These are phyloP conservation scores for Silurus aristotelis DNA, from an alignment of 2,797 vertebrate genomes.

Conservation along the genomic window DNA sequence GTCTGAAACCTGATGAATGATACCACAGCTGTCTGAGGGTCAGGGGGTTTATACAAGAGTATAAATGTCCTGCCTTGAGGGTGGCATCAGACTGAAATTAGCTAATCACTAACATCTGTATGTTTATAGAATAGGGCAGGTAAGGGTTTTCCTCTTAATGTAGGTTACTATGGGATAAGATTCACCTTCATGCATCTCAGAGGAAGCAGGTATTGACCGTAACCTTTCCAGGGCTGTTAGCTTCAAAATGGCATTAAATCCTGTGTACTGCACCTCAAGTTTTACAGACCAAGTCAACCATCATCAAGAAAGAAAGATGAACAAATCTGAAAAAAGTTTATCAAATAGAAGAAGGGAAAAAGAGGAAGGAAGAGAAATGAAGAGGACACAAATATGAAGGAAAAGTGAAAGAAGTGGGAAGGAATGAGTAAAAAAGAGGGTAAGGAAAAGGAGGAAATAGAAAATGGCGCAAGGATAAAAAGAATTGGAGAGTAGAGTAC, in stretches of 20 bases:
- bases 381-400: not conserved
- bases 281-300: not conserved
- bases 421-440: not conserved
- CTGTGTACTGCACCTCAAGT: not conserved
- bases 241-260: not conserved
- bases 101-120: conserved; percentile 1
- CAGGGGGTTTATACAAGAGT: not conserved
- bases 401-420: not conserved
- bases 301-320: not conserved
- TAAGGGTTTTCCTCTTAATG: not conserved
- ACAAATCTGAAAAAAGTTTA: not conserved
- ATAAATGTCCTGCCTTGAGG: not conserved
- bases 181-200: not conserved
- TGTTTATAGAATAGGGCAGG: not conserved
- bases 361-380: no score
- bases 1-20: not conserved
- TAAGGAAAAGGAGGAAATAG: not conserved
- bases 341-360: not conserved
- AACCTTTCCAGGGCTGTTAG: not conserved
- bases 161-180: not conserved
- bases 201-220: not conserved
- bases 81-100: not conserved
- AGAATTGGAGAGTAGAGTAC: no score
- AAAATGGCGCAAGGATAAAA: not conserved
- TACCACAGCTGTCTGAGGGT: not conserved